Conservation (phyloP, 1,140 invertebrate genomes). For the Pseudachorutes palmiensis region DNA sequence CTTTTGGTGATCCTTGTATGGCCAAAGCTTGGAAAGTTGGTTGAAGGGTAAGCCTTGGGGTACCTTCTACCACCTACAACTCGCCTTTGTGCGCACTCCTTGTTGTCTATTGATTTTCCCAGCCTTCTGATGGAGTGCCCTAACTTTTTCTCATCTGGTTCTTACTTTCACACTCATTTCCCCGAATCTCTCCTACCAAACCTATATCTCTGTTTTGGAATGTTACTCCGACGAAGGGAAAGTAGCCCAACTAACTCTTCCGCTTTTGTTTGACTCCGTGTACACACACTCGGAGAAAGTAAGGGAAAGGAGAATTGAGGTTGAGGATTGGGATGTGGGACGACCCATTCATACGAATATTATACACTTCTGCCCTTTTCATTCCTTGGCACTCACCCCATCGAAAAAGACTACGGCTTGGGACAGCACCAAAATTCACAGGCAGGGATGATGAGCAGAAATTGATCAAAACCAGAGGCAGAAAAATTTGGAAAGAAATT, state of each 20-base stretch:
- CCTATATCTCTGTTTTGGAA: background rate
- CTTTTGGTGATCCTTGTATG: background rate
- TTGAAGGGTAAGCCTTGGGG: constrained; percentile 6
- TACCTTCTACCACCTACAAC: constrained; percentile 3
- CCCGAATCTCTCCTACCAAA: constrained; percentile 9
- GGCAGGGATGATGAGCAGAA: background rate
- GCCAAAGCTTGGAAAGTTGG: background rate
- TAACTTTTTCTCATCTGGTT: background rate
- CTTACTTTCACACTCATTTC: constrained; percentile 4
- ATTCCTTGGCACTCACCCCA: background rate
- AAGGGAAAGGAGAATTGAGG: background rate
- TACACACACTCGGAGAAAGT: background rate
- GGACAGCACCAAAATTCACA: background rate
- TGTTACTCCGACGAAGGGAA: background rate
- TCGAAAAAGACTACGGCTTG: too few relatives aligned
- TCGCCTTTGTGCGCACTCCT: constrained; percentile 31
- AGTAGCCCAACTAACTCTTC: background rate
- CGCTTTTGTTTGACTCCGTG: background rate
- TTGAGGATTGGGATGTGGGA: background rate
- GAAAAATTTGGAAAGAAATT: too few relatives aligned
- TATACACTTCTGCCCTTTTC: background rate
- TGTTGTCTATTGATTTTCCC: constrained; percentile 36
- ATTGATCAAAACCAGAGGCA: background rate
- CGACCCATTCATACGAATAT: background rate
- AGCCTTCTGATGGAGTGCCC: constrained; percentile 22